These are phyloP conservation scores for Tachycineta bicolor DNA, from an alignment of 2,113 vertebrate species.

Conservation along the genomic window DNA sequence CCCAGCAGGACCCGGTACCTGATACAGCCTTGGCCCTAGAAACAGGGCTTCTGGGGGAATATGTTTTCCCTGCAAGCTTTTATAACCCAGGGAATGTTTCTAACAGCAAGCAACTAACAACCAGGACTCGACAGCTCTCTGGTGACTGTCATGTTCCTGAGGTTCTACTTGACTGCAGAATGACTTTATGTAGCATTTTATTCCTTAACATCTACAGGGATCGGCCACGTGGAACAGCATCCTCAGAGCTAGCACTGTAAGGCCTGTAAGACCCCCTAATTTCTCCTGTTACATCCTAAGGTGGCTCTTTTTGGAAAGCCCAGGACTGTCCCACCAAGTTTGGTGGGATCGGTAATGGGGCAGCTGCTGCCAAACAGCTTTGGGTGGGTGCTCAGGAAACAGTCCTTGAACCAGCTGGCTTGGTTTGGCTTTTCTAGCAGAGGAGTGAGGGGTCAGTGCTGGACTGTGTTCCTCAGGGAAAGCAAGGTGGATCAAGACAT, in stretches of 20 bases:
- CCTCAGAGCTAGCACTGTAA: background rate
- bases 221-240: background rate
- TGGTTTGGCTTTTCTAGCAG: background rate
- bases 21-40: background rate
- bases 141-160: conserved; percentile 11
- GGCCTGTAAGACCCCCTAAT: conserved; percentile 5
- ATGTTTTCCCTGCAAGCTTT: background rate
- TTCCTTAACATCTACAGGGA: conserved; percentile 28
- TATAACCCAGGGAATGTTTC: background rate
- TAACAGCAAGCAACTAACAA: conserved; percentile 32
- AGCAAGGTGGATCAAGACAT: background rate
- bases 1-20: background rate
- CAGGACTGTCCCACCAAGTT: background rate
- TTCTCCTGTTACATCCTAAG: conserved; percentile 34
- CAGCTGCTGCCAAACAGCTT: background rate
- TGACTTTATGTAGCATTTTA: background rate
- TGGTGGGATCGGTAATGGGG: background rate
- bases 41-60: background rate
- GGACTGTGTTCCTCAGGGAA: background rate
- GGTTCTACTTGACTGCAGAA: background rate
- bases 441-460: background rate
- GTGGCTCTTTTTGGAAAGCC: conserved; percentile 27
- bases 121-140: conserved; percentile 7
- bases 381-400: background rate
- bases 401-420: background rate